These are phyloP conservation scores for Urocitellus parryii DNA, from an alignment of 2,113 vertebrate genomes.

Conservation along the genomic window DNA sequence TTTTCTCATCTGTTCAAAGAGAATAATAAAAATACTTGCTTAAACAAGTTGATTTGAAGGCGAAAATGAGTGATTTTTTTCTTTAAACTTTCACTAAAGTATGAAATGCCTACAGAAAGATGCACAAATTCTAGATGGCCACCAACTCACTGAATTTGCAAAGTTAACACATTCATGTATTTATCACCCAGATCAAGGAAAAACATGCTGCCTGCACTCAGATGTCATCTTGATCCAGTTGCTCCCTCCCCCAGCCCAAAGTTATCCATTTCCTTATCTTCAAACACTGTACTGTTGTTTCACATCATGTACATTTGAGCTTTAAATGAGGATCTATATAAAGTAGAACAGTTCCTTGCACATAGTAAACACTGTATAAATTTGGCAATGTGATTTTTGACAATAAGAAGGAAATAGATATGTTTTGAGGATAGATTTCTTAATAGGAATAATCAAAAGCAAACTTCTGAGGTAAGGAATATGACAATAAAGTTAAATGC, in stretches of 20 bases:
- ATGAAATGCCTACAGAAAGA: constrained; percentile 1
- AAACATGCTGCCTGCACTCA: background rate
- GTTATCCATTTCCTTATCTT: constrained; percentile 14
- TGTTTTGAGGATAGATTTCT: background rate
- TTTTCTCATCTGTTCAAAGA: constrained; percentile 44
- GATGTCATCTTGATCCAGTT: background rate
- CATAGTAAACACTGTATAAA: background rate
- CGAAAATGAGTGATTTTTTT: background rate
- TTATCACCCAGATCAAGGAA: background rate
- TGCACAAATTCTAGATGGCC: background rate
- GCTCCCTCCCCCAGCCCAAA: background rate
- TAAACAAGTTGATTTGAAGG: background rate
- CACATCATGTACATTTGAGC: background rate
- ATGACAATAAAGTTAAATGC: background rate
- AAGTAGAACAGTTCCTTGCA: background rate
- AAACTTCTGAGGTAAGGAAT: background rate
- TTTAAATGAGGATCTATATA: background rate
- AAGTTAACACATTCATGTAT: constrained; percentile 3
- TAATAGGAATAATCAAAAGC: constrained; percentile 16
- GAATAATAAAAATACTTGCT: constrained; percentile 4
- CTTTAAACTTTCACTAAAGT: constrained; percentile 20
- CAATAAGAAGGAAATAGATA: background rate
- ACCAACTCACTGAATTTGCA: constrained; percentile 32
- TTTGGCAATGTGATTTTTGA: background rate
- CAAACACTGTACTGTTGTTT: background rate